phyloP scores from a whole-genome alignment of 2,888 invertebrate species.

The Hololepta plana region DNA sequence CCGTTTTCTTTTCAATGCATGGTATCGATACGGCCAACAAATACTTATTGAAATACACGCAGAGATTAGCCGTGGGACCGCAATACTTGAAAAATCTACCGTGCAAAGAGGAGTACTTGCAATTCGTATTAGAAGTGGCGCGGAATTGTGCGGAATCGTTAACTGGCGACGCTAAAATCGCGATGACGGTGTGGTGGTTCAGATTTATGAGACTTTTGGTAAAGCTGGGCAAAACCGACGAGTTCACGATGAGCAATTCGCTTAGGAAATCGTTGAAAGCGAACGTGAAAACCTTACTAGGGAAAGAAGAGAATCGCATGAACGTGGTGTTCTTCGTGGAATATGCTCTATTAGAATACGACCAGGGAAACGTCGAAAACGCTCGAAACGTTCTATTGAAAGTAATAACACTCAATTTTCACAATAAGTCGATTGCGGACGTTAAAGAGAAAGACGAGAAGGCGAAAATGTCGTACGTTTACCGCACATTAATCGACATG shows the following conservation, averaged over 20 bases:
- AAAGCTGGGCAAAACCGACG: constrained; percentile 27
- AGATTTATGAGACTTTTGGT: constrained; percentile 38
- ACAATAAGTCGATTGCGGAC: constrained; percentile 13
- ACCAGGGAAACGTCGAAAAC: constrained; percentile 28
- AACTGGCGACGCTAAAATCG: constrained; percentile 28
- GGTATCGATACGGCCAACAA: constrained; percentile 18
- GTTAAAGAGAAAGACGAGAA: too few relatives aligned
- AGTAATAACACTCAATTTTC: constrained; percentile 23
- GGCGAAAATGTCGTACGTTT: too few relatives aligned
- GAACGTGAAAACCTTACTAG: constrained; percentile 35
- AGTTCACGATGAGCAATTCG: constrained; percentile 24
- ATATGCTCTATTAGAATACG: constrained; percentile 40
- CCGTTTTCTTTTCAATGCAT: constrained; percentile 22
- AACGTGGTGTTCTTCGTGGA: constrained; percentile 40
- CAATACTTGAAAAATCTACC: constrained; percentile 38
- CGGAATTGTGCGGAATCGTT: constrained; percentile 32
- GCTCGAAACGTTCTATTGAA: constrained; percentile 34
- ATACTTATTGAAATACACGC: constrained; percentile 25
- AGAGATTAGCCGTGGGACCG: constrained; percentile 35
- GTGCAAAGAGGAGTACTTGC: constrained; percentile 39
- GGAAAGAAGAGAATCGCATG: constrained; percentile 32
- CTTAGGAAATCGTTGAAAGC: constrained; percentile 31
- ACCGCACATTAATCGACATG: constrained; percentile 24
- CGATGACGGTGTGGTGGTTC: constrained; percentile 43
- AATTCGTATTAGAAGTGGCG: constrained; percentile 33